phyloP scores from a whole-genome alignment of 1,140 invertebrate species.

The Cyclargus thomasi region DNA sequence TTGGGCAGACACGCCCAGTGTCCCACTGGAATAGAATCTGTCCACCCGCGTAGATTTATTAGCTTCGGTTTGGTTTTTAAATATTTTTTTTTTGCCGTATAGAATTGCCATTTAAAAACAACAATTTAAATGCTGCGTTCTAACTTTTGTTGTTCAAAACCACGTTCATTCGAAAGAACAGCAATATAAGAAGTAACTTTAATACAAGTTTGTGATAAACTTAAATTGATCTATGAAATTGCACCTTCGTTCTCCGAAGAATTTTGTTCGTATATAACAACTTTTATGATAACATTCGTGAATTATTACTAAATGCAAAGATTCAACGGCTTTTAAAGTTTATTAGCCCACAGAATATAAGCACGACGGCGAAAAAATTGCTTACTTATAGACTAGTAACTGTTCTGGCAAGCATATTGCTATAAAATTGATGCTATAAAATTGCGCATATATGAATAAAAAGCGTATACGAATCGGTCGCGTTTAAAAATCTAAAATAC shows the following conservation, averaged over 20 bases:
- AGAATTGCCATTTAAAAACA: background rate
- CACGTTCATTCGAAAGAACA: background rate
- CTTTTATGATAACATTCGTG: no score
- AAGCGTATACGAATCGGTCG: no score
- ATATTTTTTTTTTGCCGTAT: slow-evolving; percentile 9
- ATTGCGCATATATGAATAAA: no score
- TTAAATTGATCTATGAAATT: background rate
- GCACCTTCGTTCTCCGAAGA: background rate
- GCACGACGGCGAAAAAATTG: no score
- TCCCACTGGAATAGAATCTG: slow-evolving; percentile 9
- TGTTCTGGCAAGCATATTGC: no score
- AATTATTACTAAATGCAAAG: no score
- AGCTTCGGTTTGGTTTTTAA: slow-evolving; percentile 6
- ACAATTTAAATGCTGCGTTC: background rate
- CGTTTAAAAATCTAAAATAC: no score
- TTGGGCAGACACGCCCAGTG: slow-evolving; percentile 8
- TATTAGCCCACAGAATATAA: no score
- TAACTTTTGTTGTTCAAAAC: background rate
- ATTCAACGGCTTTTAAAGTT: no score
- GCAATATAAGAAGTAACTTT: background rate
- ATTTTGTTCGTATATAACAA: no score
- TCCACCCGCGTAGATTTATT: slow-evolving; percentile 1
- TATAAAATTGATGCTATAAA: no score
- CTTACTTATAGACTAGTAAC: no score
- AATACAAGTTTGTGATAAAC: background rate